Evolutionary conservation across 2,797 vertebrate species (phyloP), one percentile per base, ranked within the genome.

Genomic region (Sparidentex hasta): DNA sequence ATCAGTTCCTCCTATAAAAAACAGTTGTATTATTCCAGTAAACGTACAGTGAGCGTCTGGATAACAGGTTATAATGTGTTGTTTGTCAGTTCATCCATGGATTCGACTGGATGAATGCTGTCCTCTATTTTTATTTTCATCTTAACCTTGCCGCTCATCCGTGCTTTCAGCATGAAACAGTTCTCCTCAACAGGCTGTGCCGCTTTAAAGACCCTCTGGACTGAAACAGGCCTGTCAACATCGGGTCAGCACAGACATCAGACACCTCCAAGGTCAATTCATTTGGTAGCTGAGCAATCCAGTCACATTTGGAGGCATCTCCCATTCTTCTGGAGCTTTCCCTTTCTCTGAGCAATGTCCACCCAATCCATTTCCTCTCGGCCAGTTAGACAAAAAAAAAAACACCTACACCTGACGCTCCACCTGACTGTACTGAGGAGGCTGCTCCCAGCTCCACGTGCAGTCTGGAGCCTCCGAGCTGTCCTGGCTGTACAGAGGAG

Each of bases 401-500:
- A 21, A 5, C 61, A 17, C 51, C 33, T 76, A 67, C 44, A 63
- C 68, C 27, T 50, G 74, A 3, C 9, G 14, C 25, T 67, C 81
- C 0, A 79, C 74, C 71, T 75, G 78, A 23, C 80, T 88, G 7
- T 98, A 97, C 0, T 57, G 82, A 5, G 97, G 97, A 18, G 97
- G 97, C 20, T 69, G 88, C 54, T 97, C 95, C 62, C 91, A 87
- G 69, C 89, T 87, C 5, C 81, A 77, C 0, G 54, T 91, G 87
- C 94, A 94, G 64, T 92, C 87, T 18, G 90, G 70, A 41, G 79
- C 58, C 47, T 93, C 93, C 0, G 80, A 52, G 12, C 67, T 73
- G 62, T 75, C 92, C 87, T 89, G 82, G 0, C 78, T 93, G 44
- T 98, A 98, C 0, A 92, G 85, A 5, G 96, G 96, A 0, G 94